phyloP scores from a whole-genome alignment of 92 coral and sea anemone species.

The Epizoanthus rinbou region DNA sequence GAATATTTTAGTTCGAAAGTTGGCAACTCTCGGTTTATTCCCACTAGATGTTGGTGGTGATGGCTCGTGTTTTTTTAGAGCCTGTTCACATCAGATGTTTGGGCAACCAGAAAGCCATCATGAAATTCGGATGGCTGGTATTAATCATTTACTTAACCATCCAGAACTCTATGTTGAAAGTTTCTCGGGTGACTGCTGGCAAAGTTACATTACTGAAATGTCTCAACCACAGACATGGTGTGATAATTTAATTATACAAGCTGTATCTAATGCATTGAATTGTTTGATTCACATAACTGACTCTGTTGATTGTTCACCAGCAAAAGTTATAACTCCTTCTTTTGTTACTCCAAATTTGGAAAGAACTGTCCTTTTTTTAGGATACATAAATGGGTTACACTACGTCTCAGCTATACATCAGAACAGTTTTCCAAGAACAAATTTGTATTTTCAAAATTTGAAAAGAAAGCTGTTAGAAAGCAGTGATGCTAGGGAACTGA shows the following conservation, averaged over 20 bases:
- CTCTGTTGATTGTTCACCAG: slow-evolving; percentile 56
- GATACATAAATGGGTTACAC: slow-evolving; percentile 38
- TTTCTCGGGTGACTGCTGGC: slow-evolving; percentile 63
- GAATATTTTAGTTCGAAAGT: slow-evolving; percentile 39
- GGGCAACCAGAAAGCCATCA: slow-evolving; percentile 46
- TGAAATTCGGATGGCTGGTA: slow-evolving; percentile 45
- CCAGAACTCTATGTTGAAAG: slow-evolving; percentile 55
- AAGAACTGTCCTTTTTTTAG: slow-evolving; percentile 42
- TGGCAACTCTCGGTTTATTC: slow-evolving; percentile 22
- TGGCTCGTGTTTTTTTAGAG: slow-evolving; percentile 45
- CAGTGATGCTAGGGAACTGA: slow-evolving; percentile 47
- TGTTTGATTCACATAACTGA: slow-evolving; percentile 59
- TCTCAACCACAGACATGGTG: slow-evolving; percentile 61
- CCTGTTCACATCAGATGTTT: slow-evolving; percentile 48
- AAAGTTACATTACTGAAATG: slow-evolving; percentile 54
- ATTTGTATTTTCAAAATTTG: slow-evolving; percentile 40
- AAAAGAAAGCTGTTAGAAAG: slow-evolving; percentile 48
- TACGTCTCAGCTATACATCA: slow-evolving; percentile 47
- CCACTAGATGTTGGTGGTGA: slow-evolving; percentile 41
- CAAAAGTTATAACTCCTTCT: slow-evolving; percentile 50
- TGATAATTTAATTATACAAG: slow-evolving; percentile 55
- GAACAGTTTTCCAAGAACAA: slow-evolving; percentile 32
- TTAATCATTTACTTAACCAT: slow-evolving; percentile 39
- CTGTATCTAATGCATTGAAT: slow-evolving; percentile 56
- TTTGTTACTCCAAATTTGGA: slow-evolving; percentile 25